Evolutionary conservation across 2,888 invertebrate species (phyloP).

Genomic region (Melanostoma mellinum): DNA sequence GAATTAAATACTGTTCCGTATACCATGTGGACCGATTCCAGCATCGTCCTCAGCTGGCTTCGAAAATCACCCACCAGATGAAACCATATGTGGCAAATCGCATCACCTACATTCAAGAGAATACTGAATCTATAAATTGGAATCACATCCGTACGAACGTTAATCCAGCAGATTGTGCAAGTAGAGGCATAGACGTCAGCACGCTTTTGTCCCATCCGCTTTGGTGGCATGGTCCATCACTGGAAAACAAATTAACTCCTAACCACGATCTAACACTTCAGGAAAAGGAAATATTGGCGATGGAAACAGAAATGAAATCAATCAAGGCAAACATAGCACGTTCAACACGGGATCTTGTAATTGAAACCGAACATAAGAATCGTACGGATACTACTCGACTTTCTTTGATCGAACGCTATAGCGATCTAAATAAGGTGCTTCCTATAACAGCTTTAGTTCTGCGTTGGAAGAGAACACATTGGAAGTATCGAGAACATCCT

Average conservation of each 20-base stretch:
- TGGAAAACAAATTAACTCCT: background rate
- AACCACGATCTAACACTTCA: background rate
- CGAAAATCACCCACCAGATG: slow-evolving; percentile 18
- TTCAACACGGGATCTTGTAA: background rate
- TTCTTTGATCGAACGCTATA: slow-evolving; percentile 16
- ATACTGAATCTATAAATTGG: slow-evolving; percentile 7
- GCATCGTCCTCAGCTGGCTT: slow-evolving; percentile 38
- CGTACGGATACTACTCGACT: slow-evolving; percentile 4
- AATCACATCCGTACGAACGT: slow-evolving; percentile 14
- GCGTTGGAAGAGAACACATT: slow-evolving; percentile 34
- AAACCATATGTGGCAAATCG: slow-evolving; percentile 45
- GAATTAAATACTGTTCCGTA: slow-evolving; percentile 22
- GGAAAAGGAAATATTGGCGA: slow-evolving; percentile 1
- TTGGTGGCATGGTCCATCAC: slow-evolving; percentile 31
- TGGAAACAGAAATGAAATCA: slow-evolving; percentile 27
- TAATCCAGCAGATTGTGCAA: slow-evolving; percentile 46
- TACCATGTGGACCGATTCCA: slow-evolving; percentile 26
- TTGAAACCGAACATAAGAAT: slow-evolving; percentile 20
- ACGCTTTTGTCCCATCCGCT: slow-evolving; percentile 8
- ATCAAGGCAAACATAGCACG: slow-evolving; percentile 6
- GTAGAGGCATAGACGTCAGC: slow-evolving; percentile 12
- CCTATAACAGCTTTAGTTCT: slow-evolving; percentile 17
- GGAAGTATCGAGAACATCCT: slow-evolving; percentile 1
- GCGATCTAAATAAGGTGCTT: slow-evolving; percentile 7
- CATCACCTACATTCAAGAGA: slow-evolving; percentile 38